Conservation (phyloP, 2,797 vertebrate genomes). For the Melanotaenia trifasciata region DNA sequence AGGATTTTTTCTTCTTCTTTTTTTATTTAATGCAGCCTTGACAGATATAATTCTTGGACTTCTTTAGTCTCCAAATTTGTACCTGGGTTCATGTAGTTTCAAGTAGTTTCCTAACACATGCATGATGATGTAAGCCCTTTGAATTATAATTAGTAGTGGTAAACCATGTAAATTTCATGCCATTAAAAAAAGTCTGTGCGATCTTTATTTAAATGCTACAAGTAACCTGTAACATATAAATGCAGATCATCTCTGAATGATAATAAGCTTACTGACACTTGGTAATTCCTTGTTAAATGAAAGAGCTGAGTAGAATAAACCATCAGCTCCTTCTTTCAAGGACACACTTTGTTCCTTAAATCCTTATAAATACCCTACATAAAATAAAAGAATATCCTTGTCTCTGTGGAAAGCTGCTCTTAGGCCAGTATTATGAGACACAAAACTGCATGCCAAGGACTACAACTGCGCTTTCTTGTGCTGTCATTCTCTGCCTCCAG, state of each 20-base stretch:
- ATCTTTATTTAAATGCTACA: conserved; percentile 7
- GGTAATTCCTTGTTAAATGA: conserved; percentile 20
- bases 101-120: too few relatives aligned
- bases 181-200: background rate
- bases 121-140: too few relatives aligned
- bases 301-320: conserved; percentile 26
- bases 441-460: conserved; percentile 49
- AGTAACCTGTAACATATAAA: conserved; percentile 44
- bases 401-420: conserved; percentile 49
- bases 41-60: background rate
- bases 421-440: conserved; percentile 43
- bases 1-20: background rate
- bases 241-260: conserved; percentile 21
- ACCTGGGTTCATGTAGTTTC: too few relatives aligned
- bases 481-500: conserved; percentile 39
- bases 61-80: too few relatives aligned
- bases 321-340: conserved; percentile 14
- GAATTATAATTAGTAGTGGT: background rate
- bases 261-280: background rate
- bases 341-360: conserved; percentile 29
- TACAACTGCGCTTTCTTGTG: conserved; percentile 37
- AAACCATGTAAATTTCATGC: background rate
- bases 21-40: background rate
- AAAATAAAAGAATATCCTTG: conserved; percentile 25
- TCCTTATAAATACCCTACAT: conserved; percentile 28